Evolutionary conservation across 2,797 vertebrate species (phyloP).

Genomic region (Pantherophis alleghaniensis): DNA sequence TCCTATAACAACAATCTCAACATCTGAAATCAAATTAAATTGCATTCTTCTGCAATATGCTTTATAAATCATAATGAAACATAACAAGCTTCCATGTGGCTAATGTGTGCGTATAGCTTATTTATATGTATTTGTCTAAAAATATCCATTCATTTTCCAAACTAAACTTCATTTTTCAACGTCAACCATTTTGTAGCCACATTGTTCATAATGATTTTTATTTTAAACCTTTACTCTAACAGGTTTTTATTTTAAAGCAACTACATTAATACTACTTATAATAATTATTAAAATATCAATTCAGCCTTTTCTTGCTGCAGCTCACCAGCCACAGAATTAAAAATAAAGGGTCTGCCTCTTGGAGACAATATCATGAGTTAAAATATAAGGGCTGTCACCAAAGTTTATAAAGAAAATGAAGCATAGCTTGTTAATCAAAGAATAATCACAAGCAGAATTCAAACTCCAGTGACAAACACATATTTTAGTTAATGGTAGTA

Average conservation of each 20-base stretch:
- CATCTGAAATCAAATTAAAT: conserved; percentile 75
- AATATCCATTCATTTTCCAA: conserved; percentile 73
- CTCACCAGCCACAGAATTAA: conserved; percentile 1
- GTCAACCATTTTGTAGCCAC: conserved; percentile 67
- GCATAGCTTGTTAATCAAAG: background rate
- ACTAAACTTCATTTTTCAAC: conserved; percentile 79
- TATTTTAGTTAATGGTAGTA: background rate
- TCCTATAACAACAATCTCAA: conserved; percentile 55
- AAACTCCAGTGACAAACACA: background rate
- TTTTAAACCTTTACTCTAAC: conserved; percentile 33
- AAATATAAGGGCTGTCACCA: background rate
- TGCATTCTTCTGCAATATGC: conserved; percentile 66
- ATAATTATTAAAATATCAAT: conserved; percentile 27
- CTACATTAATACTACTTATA: conserved; percentile 55
- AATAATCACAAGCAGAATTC: background rate
- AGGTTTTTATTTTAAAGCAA: conserved; percentile 48
- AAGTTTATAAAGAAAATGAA: background rate
- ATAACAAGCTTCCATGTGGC: conserved; percentile 58
- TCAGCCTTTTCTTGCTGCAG: background rate
- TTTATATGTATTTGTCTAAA: conserved; percentile 28
- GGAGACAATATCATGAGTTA: background rate
- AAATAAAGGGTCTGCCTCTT: background rate
- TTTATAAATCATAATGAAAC: conserved; percentile 78
- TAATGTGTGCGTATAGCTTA: background rate
- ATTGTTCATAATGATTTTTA: conserved; percentile 69